A percentile compares a stretch with the other conserved stretches of the same genome.
These are phyloP conservation scores for Lacanobia oleracea DNA, from an alignment of 2,888 invertebrate species.

Conservation along the genomic window DNA sequence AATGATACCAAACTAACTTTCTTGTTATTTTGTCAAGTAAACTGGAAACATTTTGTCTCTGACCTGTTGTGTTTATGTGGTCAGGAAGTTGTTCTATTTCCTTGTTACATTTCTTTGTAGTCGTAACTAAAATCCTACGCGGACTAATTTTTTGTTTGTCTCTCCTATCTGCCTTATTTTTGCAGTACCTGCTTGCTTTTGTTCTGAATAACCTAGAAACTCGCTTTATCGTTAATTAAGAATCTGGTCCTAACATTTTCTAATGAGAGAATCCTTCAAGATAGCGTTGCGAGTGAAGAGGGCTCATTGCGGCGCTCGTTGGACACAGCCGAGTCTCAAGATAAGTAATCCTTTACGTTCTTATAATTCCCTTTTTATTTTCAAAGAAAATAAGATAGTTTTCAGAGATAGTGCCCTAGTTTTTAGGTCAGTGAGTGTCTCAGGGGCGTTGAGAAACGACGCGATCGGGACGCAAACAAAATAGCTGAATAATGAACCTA, in stretches of 20 bases:
- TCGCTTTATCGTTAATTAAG: constrained; percentile 50
- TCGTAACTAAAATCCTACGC: constrained; percentile 41
- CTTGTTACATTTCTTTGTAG: constrained; percentile 31
- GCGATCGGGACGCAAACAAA: constrained; percentile 57
- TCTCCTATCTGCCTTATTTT: not conserved
- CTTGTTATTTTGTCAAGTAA: constrained; percentile 49
- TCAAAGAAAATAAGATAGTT: constrained; percentile 40
- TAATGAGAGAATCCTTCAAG: constrained; percentile 51
- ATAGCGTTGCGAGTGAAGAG: constrained; percentile 44
- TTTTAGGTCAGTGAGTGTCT: constrained; percentile 48
- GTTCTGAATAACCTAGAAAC: constrained; percentile 31
- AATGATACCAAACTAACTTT: constrained; percentile 61
- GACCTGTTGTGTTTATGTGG: constrained; percentile 40
- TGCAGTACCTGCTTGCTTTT: not conserved
- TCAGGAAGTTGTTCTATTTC: constrained; percentile 42
- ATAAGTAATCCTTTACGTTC: constrained; percentile 54
- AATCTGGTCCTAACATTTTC: constrained; percentile 45
- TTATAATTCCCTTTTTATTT: constrained; percentile 45
- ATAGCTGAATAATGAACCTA: constrained; percentile 60
- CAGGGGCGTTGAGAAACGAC: constrained; percentile 33
- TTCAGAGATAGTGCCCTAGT: constrained; percentile 32
- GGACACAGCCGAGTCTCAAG: constrained; percentile 39
- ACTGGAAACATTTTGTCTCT: constrained; percentile 48
- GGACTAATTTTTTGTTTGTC: not conserved
- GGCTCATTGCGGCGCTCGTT: constrained; percentile 37